Evolutionary conservation across 2,113 vertebrate genomes (phyloP).

Genomic region (Ceuthmochares aereus): DNA sequence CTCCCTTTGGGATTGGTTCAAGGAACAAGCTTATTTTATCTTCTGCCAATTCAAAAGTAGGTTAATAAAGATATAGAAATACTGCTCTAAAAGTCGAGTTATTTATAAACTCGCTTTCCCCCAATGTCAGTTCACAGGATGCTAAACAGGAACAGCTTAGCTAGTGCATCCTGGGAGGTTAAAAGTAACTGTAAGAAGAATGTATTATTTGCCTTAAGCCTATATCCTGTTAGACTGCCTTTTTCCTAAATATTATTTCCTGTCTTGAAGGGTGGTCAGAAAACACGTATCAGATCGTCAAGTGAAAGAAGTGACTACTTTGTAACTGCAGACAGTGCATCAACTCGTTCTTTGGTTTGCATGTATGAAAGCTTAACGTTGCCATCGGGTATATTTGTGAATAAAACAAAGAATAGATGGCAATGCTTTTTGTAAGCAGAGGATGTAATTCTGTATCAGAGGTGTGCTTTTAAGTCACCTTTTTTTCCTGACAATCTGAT

Average conservation of each 20-base stretch:
- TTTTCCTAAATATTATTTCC: background rate
- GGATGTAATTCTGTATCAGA: background rate
- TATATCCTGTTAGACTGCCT: background rate
- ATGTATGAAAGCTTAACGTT: background rate
- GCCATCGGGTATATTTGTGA: background rate
- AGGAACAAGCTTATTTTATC: slow-evolving; percentile 30
- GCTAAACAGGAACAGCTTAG: background rate
- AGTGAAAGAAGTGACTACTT: background rate
- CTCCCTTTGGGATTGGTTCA: background rate
- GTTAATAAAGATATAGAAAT: slow-evolving; percentile 32
- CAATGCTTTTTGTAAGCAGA: background rate
- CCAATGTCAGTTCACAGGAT: background rate
- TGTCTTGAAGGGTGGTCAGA: background rate
- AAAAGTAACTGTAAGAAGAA: background rate
- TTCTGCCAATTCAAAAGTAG: slow-evolving; percentile 35
- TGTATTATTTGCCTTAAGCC: background rate
- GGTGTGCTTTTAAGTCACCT: background rate
- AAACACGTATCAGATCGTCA: background rate
- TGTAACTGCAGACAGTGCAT: background rate
- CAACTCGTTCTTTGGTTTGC: background rate
- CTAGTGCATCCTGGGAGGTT: background rate
- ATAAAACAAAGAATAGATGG: background rate
- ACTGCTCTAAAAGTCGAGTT: background rate
- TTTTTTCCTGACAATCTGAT: too few species aligned
- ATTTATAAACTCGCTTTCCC: slow-evolving; percentile 39